Base-by-base conservation (phyloP, 2,888 invertebrate species). In the Caenorhabditis sulstoni region DNA sequence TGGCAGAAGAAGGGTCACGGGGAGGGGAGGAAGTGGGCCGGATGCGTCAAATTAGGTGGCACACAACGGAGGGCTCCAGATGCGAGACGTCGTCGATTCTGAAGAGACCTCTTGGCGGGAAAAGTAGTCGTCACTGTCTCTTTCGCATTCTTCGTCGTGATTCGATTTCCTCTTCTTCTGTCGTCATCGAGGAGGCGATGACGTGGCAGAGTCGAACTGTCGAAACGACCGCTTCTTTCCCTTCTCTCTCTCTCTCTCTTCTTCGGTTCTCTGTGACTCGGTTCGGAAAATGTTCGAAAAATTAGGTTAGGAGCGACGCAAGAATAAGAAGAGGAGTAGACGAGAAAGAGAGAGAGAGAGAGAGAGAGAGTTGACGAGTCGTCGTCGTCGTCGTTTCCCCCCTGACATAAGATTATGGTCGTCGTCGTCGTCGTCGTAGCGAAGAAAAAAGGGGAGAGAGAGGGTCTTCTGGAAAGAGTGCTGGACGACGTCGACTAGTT, bases 261-360 rank as follows among this genome's bases (percentile, higher is more conserved):
- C 41, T 29, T 45, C 37, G 20, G 23, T 47, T 35, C 37, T 49
- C 61, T 52, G 35, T 47, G 29, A n/a, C 4, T 45, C 49, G 37
- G 45, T 62, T 65, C 50, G 74, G 64, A 41, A 62, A 67, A 73
- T 71, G 79, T 66, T 78, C 78, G 57, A 79, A 79, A 79, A 79
- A 73, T 65, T 68, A 76, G 67, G 67, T 76, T 77, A 65, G 65
- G 64, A 20, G 52, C 23, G 49, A 44, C 12, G 75, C 14, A n/a
- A 39, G 14, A 39, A 18, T 8, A 45, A 5, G 49, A 23, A 55
- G 37, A 55, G 44, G 41, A 29, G 55, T n/a, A n/a, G n/a, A n/a
- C n/a, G n/a, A n/a, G n/a, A n/a, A n/a, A n/a, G n/a, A n/a, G n/a
- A n/a, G n/a, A n/a, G n/a, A n/a, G n/a, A n/a, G n/a, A n/a, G n/a